Base-by-base conservation (phyloP, 2,113 vertebrate species). In the Meleagris gallopavo region DNA sequence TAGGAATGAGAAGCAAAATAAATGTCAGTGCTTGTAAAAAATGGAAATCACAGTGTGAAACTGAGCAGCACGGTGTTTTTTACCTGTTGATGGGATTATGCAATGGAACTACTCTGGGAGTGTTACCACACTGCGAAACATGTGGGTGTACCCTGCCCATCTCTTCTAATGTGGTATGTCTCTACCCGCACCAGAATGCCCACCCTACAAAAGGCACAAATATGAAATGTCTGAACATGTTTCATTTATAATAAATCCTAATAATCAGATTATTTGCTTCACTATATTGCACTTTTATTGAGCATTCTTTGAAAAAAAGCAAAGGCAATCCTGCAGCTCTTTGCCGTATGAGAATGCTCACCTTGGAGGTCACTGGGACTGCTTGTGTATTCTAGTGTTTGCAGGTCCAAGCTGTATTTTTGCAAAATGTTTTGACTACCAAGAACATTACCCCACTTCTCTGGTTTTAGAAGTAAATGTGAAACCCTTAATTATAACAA, bases 251-350 rank as follows among this genome's bases (percentile, higher is more conserved):
- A 88, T 54, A 48, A 81, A 74, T 41, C 50, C 36, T 82, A 78
- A 82, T 58, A 38, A 92, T 82, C 25, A 70, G n/a, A 79, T 73
- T 72, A 45, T 79, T 92, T 93, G 60, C 66, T 91, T 91, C 52
- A 64, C 52, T 94, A 13, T 71, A 70, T 94, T 94, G 91, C 94
- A 96, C 89, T 93, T 95, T 94, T 18, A 93, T 50, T 89, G 71
- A 91, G 75, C 62, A 8, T 86, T 95, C 83, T 95, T 58, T 40
- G 54, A 25, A 61, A 36, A 27, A 66, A 81, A 61, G 79, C 61
- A 74, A 30, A 69, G 74, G 50, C 43, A 74, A 74, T 74, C 65
- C 69, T 91, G 72, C 83, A 72, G 50, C 55, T 55, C 72, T 93
- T 91, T 93, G 88, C 80, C 13, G 2, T 57, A 21, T 16, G 86